Percentiles rank a stretch among this genome's conserved stretches.
Evolutionary conservation across 1,140 invertebrate species (phyloP).

Genomic region (Tetragonula clypearis): DNA sequence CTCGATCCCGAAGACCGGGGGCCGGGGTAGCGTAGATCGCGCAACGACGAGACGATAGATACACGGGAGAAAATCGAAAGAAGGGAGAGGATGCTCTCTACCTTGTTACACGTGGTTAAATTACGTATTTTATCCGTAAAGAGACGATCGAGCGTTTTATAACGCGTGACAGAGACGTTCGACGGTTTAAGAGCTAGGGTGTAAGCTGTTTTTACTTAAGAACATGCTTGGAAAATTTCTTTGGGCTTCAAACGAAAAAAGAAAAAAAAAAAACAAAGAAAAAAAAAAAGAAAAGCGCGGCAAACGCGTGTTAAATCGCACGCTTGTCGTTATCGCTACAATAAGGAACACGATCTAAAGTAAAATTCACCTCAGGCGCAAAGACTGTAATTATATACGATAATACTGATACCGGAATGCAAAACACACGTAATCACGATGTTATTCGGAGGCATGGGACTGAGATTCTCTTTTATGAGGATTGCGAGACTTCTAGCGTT

Average conservation of each 20-base stretch:
- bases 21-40: background rate
- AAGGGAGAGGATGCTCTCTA: too few relatives aligned
- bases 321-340: background rate
- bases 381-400: background rate
- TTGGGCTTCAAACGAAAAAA: background rate
- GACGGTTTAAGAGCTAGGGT: background rate
- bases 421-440: background rate
- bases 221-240: background rate
- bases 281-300: background rate
- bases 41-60: background rate
- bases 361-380: background rate
- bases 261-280: too few relatives aligned
- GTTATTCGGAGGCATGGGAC: background rate
- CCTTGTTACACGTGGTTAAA: background rate
- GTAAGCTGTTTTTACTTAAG: constrained; percentile 3
- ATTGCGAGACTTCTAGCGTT: background rate
- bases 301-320: background rate
- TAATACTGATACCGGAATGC: background rate
- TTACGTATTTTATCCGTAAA: background rate
- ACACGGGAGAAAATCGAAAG: background rate
- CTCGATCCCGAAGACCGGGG: background rate
- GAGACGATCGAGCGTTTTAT: background rate
- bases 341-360: background rate
- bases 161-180: background rate
- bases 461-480: background rate